Evolutionary conservation across 2,797 vertebrate species (phyloP).

Genomic region (Sparidentex hasta): DNA sequence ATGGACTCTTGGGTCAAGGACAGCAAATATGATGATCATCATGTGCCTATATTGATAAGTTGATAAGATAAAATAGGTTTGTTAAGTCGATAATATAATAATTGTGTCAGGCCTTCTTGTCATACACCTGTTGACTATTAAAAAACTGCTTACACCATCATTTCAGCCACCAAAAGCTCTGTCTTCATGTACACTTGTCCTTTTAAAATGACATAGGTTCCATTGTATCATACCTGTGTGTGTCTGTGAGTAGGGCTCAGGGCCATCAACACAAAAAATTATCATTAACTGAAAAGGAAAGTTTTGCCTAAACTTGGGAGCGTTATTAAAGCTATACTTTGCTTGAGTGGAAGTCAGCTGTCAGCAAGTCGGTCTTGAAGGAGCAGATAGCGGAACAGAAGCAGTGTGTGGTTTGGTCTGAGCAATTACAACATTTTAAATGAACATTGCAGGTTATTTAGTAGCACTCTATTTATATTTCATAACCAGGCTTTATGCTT

Average conservation of each 20-base stretch:
- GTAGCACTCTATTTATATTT: slow-evolving; percentile 39
- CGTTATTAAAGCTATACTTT: slow-evolving; percentile 15
- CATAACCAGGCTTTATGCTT: slow-evolving; percentile 25
- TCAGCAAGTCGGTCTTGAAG: slow-evolving; percentile 8
- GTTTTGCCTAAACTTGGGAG: slow-evolving; percentile 14
- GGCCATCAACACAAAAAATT: slow-evolving; percentile 16
- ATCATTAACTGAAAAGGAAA: background rate
- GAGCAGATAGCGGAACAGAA: slow-evolving; percentile 10
- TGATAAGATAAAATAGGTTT: no score
- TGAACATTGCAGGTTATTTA: slow-evolving; percentile 27
- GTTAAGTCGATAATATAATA: no score
- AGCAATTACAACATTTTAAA: slow-evolving; percentile 33
- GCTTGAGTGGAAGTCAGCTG: slow-evolving; percentile 12
- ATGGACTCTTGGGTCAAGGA: no score
- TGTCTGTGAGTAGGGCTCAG: background rate
- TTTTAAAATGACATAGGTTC: background rate
- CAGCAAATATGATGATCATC: no score
- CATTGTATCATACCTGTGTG: background rate
- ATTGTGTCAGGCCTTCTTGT: no score
- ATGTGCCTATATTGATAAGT: no score
- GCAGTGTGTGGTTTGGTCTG: slow-evolving; percentile 2
- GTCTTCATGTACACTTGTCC: background rate
- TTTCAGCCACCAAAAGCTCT: no score
- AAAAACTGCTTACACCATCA: no score
- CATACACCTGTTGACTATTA: no score